Conservation (phyloP, 2,113 vertebrate species). For the Leucoraja erinaceus region DNA sequence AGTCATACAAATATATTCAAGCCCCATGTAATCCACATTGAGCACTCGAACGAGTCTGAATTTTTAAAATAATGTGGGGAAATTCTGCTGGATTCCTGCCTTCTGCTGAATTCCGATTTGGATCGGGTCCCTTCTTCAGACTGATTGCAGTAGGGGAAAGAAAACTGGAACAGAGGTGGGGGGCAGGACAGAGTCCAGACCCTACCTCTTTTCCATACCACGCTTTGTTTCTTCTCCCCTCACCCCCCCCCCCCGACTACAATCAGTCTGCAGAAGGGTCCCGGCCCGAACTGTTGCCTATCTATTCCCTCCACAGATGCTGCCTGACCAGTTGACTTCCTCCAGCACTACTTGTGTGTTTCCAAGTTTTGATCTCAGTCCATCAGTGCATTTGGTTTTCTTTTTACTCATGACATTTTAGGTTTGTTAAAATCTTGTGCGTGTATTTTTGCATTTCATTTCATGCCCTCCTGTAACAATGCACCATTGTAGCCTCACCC, state of each 20-base stretch:
- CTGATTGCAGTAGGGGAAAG: too few relatives aligned
- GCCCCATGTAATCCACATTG: not conserved
- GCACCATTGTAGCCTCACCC: constrained; percentile 50
- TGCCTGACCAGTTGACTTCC: too few relatives aligned
- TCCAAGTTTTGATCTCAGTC: not conserved
- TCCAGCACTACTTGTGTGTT: too few relatives aligned
- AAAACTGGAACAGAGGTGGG: too few relatives aligned
- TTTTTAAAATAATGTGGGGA: not conserved
- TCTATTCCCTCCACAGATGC: too few relatives aligned
- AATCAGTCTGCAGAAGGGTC: too few relatives aligned
- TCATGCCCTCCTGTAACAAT: constrained; percentile 48
- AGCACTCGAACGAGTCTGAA: not conserved
- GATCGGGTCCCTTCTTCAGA: too few relatives aligned
- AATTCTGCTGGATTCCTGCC: not conserved
- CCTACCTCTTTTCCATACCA: too few relatives aligned
- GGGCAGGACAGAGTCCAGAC: too few relatives aligned
- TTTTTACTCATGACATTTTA: constrained; percentile 1
- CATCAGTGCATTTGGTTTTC: constrained; percentile 18
- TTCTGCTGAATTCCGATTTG: too few relatives aligned
- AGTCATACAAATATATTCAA: not conserved
- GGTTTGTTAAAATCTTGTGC: not conserved
- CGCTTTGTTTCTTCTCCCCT: too few relatives aligned
- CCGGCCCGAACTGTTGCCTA: too few relatives aligned
- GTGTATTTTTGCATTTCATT: not conserved
- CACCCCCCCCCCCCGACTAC: not conserved